phyloP scores from a whole-genome alignment of 2,797 vertebrate species.

The Molothrus aeneus region DNA sequence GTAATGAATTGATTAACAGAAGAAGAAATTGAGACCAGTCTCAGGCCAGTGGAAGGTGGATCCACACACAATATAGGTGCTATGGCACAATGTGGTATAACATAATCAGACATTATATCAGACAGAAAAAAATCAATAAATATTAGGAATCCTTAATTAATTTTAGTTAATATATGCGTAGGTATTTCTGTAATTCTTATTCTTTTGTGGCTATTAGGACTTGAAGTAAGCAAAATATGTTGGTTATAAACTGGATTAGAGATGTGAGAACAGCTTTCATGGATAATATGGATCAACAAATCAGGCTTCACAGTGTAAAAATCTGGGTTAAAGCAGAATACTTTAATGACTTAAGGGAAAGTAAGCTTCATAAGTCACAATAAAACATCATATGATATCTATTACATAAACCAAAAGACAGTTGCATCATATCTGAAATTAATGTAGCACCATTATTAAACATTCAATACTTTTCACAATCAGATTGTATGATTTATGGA shows the following conservation, averaged over 20 bases:
- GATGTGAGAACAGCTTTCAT: neutral
- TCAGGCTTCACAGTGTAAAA: neutral
- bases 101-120: neutral
- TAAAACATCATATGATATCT: neutral
- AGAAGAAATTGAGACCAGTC: neutral
- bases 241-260: neutral
- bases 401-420: neutral
- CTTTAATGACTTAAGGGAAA: neutral
- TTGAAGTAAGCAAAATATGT: neutral
- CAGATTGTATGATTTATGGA: conserved; percentile 19
- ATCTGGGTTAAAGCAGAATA: neutral
- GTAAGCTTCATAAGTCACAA: neutral
- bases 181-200: neutral
- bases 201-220: neutral
- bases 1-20: neutral
- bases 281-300: neutral
- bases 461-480: neutral
- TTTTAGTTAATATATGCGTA: neutral
- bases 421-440: neutral
- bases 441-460: neutral
- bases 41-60: neutral
- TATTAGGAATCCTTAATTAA: neutral
- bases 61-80: neutral
- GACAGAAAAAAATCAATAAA: neutral
- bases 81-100: neutral